phyloP scores from a whole-genome alignment of 2,888 invertebrate species.

The Hemaris fuciformis region DNA sequence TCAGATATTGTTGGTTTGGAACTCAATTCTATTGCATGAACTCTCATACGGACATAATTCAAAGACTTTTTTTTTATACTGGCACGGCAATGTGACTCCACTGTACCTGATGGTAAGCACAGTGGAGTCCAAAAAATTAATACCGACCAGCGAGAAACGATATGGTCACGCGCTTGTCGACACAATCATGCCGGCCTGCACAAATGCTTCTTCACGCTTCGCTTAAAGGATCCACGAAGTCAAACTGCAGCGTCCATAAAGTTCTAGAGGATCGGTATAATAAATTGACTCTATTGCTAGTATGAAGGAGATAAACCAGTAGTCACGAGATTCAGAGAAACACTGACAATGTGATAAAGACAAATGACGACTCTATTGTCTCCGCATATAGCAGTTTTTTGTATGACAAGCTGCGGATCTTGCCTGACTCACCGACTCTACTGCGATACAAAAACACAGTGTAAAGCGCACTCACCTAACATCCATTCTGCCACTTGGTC shows the following conservation, averaged over 20 bases:
- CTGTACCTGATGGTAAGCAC: too few relatives aligned
- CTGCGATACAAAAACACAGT: constrained; percentile 19
- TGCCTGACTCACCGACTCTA: constrained; percentile 41
- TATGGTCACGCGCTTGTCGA: too few relatives aligned
- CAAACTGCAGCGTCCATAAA: not conserved
- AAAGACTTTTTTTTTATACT: too few relatives aligned
- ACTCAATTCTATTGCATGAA: too few relatives aligned
- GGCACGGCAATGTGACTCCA: too few relatives aligned
- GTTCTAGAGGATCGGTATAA: not conserved
- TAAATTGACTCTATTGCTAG: not conserved
- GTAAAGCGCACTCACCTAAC: constrained; percentile 83
- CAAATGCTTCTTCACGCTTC: too few relatives aligned
- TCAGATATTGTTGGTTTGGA: too few relatives aligned
- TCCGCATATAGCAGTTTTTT: not conserved
- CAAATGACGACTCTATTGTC: constrained; percentile 5
- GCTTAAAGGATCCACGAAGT: too few relatives aligned
- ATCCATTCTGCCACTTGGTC: constrained; percentile 96
- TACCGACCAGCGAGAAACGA: too few relatives aligned
- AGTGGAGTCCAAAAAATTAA: too few relatives aligned
- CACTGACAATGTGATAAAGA: not conserved
- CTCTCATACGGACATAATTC: too few relatives aligned
- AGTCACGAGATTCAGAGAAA: not conserved
- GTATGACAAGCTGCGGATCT: not conserved
- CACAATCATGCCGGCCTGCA: too few relatives aligned
- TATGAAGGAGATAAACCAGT: not conserved